Evolutionary conservation across 2,888 invertebrate genomes (phyloP), one percentile per base, ranked within the genome.

Genomic region (Eristalinus aeneus): DNA sequence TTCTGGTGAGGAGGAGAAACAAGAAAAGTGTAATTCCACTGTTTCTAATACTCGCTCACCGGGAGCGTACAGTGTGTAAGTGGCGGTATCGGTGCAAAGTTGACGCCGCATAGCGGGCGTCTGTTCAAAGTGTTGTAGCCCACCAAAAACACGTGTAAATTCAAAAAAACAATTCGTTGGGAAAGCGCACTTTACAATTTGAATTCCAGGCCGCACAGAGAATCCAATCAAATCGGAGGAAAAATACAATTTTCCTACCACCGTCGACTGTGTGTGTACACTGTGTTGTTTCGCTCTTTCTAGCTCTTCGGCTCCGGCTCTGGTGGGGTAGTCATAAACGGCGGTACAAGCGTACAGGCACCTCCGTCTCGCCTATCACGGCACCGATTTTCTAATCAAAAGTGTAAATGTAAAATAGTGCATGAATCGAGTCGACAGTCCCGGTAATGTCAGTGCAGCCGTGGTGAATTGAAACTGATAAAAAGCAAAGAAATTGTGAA

Each of bases 371-470:
- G 16, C 46, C 16, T 16, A n/a, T 8, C 56, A 23, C 12, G 22
- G 10, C 22, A 11, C 56, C 11, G 56, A 23, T 56, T 56, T 56
- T 56, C 23, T 56, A 27, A 56, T 27, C 11, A 53, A 72, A 54
- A 69, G 60, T 36, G 34, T n/a, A 79, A 72, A 60, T 60, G 54
- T 61, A 79, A 79, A 67, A 56, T 36, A 78, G 65, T 79, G 67
- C 56, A 39, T 56, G 5, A 27, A 65, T 58, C 10, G 56, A 27
- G 23, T 22, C 22, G 56, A 23, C 56, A 11, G 39, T 60, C 16
- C 4, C 22, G 16, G 34, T 58, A 53, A 32, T 65, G 56, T 77
- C 69, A 69, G n/a, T 72, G 65, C 34, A n/a, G 12, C 67, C 54
- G 72, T 79, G 79, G 79, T 72, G 79, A 79, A 79, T 67, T 79